Conservation (phyloP, 2,113 vertebrate species). For the Paratilapia polleni region DNA sequence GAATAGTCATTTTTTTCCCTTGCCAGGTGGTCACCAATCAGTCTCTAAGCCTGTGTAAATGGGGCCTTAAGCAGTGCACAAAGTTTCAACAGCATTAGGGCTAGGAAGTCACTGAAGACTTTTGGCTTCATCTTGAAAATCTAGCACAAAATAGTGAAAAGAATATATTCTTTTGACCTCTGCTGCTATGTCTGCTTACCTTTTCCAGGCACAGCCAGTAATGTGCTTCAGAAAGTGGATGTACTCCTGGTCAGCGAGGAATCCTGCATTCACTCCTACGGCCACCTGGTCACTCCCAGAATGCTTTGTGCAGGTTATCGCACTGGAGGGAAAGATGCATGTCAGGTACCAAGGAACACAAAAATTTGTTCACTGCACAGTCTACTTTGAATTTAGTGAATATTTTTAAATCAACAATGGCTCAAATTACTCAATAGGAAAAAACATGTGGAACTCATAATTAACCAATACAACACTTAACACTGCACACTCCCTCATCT, state of each 20-base stretch:
- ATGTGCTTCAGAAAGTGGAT: slow-evolving; percentile 87
- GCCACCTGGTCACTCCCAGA: slow-evolving; percentile 87
- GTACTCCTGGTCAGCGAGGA: slow-evolving; percentile 89
- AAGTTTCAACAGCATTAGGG: accelerated
- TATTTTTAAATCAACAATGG: no score
- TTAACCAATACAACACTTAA: background rate
- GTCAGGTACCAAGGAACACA: slow-evolving; percentile 82
- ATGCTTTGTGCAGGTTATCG: slow-evolving; percentile 95
- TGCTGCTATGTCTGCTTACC: background rate
- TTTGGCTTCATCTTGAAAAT: no score
- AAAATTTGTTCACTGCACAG: background rate
- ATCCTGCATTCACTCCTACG: slow-evolving; percentile 86
- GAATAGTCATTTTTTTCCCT: background rate
- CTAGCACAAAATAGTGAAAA: background rate
- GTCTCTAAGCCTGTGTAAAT: background rate
- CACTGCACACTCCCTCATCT: background rate
- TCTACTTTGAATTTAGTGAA: background rate
- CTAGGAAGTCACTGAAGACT: background rate
- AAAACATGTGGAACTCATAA: background rate
- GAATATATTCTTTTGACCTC: background rate
- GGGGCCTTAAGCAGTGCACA: background rate
- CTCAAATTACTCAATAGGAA: background rate
- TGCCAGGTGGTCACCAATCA: background rate
- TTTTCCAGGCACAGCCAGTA: slow-evolving; percentile 82
- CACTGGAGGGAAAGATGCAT: slow-evolving; percentile 89